phyloP scores from a whole-genome alignment of 2,113 vertebrate species.

The Pseudonaja textilis region DNA sequence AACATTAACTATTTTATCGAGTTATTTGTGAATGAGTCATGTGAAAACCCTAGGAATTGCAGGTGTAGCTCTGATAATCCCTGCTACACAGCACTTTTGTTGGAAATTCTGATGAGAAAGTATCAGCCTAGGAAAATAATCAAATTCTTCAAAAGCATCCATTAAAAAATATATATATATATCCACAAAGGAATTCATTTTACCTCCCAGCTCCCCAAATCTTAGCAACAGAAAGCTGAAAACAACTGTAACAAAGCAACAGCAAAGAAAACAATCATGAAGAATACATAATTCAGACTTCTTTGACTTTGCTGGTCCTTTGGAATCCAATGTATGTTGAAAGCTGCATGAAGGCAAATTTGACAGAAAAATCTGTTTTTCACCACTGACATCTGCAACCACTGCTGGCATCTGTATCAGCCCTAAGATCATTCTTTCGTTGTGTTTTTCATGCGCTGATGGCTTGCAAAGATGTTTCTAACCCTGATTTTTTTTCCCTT shows the following conservation, averaged over 20 bases:
- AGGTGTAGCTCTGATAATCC: background rate
- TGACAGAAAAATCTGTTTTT: background rate
- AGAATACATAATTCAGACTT: background rate
- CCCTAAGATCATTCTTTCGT: background rate
- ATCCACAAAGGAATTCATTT: background rate
- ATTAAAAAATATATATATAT: constrained; percentile 37
- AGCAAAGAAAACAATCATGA: background rate
- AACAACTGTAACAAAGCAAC: constrained; percentile 39
- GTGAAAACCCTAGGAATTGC: constrained; percentile 18
- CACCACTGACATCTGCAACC: background rate
- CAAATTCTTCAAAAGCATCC: constrained; percentile 34
- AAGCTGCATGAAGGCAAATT: background rate
- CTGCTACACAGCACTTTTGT: constrained; percentile 17
- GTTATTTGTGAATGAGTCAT: background rate
- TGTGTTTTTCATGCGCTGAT: background rate
- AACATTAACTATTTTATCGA: background rate
- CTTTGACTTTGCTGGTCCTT: background rate
- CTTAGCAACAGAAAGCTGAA: constrained; percentile 34
- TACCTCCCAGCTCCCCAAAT: constrained; percentile 13
- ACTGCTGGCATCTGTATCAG: background rate
- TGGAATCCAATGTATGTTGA: background rate
- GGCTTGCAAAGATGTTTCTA: background rate
- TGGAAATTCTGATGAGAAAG: background rate
- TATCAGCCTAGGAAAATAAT: constrained; percentile 17
- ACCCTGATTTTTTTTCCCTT: background rate